Evolutionary conservation across 2,888 invertebrate species (phyloP).

Genomic region (Aplocera efformata): DNA sequence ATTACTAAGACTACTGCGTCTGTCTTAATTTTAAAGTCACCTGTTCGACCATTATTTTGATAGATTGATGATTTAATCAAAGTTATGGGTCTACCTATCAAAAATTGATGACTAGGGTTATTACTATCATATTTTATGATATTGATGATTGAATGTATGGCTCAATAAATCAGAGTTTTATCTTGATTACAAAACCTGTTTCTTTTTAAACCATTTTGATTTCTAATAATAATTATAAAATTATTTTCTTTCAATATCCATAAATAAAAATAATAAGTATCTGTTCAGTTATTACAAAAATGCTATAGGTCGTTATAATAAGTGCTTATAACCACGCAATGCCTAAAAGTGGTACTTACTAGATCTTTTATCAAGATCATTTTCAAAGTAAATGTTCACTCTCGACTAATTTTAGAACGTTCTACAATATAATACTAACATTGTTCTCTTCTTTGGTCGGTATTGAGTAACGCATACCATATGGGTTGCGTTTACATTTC

Average conservation of each 20-base stretch:
- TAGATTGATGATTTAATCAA: too few relatives aligned
- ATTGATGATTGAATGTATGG: constrained; percentile 1
- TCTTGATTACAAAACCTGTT: too few relatives aligned
- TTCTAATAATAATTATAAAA: too few relatives aligned
- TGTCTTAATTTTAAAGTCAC: too few relatives aligned
- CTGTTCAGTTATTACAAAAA: too few relatives aligned
- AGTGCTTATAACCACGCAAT: constrained; percentile 2
- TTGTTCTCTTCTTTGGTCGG: constrained; percentile 17
- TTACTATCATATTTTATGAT: neutral
- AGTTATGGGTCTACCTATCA: too few relatives aligned
- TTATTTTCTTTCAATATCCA: too few relatives aligned
- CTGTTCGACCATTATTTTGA: too few relatives aligned
- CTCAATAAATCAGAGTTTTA: neutral
- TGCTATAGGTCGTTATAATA: too few relatives aligned
- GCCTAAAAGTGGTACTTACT: constrained; percentile 19
- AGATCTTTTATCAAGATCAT: constrained; percentile 27
- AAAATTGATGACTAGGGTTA: too few relatives aligned
- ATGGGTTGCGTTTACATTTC: neutral
- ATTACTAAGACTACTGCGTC: too few relatives aligned
- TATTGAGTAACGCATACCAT: constrained; percentile 10
- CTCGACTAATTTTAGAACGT: constrained; percentile 29
- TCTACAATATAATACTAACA: constrained; percentile 22
- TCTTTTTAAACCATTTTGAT: neutral
- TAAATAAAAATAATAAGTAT: too few relatives aligned
- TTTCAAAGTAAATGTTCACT: constrained; percentile 28